Percentiles rank a stretch among this genome's conserved stretches.
phyloP scores from a whole-genome alignment of 2,888 invertebrate genomes.

The Xylocampa areola region DNA sequence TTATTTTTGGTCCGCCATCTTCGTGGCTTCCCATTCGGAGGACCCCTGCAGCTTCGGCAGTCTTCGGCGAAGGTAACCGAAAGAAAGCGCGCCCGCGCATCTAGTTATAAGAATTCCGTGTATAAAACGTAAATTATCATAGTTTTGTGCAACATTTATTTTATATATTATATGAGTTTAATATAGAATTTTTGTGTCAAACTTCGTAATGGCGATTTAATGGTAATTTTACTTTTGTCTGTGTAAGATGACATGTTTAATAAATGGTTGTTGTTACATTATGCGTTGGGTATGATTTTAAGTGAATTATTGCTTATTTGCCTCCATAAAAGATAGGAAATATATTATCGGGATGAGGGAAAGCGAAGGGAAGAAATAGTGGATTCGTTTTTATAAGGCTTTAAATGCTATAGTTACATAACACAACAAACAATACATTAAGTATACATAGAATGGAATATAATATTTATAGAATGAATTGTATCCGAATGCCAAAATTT shows the following conservation, averaged over 20 bases:
- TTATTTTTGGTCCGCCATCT: conserved; percentile 35
- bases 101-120: conserved; percentile 51
- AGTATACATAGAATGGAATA: too few relatives aligned
- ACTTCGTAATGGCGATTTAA: conserved; percentile 44
- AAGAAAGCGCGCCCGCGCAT: conserved; percentile 62
- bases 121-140: conserved; percentile 44
- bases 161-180: conserved; percentile 39
- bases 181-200: conserved; percentile 39
- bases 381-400: not conserved
- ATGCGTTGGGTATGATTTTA: conserved; percentile 29
- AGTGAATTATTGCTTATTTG: conserved; percentile 33
- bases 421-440: too few relatives aligned
- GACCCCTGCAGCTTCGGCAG: conserved; percentile 73
- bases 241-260: conserved; percentile 29
- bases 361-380: not conserved
- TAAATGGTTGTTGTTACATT: conserved; percentile 36
- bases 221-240: conserved; percentile 53
- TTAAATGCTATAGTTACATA: too few relatives aligned
- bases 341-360: conserved; percentile 9
- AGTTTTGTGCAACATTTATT: conserved; percentile 52
- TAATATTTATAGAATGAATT: too few relatives aligned
- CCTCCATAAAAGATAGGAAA: conserved; percentile 22
- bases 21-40: conserved; percentile 58
- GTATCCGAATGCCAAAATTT: too few relatives aligned
- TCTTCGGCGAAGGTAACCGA: conserved; percentile 66